These are phyloP conservation scores for Odobenus rosmarus DNA, from an alignment of 2,113 vertebrate species.

Conservation along the genomic window DNA sequence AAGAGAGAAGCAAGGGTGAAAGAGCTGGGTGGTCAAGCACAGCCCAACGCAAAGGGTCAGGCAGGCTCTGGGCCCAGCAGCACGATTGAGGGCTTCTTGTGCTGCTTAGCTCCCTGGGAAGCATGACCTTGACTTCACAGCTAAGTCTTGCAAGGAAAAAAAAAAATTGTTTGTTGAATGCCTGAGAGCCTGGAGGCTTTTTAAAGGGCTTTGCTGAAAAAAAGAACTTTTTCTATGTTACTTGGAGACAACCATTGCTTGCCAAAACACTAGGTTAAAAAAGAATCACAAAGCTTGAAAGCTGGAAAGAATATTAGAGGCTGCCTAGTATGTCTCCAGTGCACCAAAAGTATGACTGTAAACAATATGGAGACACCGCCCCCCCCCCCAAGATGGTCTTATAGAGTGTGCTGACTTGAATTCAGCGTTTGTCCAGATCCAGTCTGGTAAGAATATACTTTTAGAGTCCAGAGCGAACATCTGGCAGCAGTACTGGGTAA, in stretches of 20 bases:
- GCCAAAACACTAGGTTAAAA: conserved; percentile 53
- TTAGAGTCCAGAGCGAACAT: neutral
- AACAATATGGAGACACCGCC: neutral
- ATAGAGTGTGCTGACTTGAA: neutral
- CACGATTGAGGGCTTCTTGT: neutral
- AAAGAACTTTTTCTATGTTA: conserved; percentile 55
- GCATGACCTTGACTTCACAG: conserved; percentile 52
- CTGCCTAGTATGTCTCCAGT: neutral
- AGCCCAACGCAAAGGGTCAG: neutral
- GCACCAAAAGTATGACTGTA: neutral
- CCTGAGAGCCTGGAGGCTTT: conserved; percentile 24
- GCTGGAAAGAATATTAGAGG: neutral
- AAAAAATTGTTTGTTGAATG: conserved; percentile 22
- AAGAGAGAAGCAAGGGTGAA: neutral
- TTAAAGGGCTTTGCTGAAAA: conserved; percentile 53
- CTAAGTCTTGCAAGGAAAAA: conserved; percentile 44
- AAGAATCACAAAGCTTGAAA: conserved; percentile 19
- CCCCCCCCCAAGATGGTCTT: neutral
- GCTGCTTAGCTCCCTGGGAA: neutral
- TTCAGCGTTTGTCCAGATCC: neutral
- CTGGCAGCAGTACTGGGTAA: neutral
- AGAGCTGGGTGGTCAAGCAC: neutral
- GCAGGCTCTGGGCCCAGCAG: neutral
- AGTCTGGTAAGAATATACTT: neutral
- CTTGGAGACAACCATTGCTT: conserved; percentile 45